Conservation (phyloP, 2,113 vertebrate species). For the Myotis brandtii region DNA sequence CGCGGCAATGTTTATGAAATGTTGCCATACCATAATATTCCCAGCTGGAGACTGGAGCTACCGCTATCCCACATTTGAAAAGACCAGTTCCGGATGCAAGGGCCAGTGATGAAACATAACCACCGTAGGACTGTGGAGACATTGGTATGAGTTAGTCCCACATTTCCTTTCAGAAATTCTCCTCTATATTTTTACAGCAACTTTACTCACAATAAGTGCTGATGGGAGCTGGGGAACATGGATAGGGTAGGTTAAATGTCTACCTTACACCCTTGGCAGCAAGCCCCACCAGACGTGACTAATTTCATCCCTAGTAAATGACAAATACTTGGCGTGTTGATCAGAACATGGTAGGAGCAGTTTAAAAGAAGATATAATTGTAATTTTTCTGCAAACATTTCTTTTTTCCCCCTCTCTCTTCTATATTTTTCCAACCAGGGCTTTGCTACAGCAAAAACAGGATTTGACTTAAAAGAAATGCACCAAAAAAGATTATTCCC, state of each 20-base stretch:
- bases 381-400: background rate
- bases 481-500: background rate
- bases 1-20: slow-evolving; percentile 77
- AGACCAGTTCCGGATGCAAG: slow-evolving; percentile 94
- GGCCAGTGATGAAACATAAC: slow-evolving; percentile 95
- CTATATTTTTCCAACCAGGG: slow-evolving; percentile 10
- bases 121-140: slow-evolving; percentile 95
- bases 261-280: background rate
- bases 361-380: slow-evolving; percentile 20
- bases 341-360: background rate
- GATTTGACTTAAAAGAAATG: slow-evolving; percentile 35
- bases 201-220: background rate
- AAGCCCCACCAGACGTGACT: background rate
- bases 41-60: slow-evolving; percentile 98
- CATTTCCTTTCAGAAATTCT: background rate
- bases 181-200: background rate
- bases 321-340: slow-evolving; percentile 11
- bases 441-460: slow-evolving; percentile 35
- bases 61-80: slow-evolving; percentile 97
- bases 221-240: background rate
- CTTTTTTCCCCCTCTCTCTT: background rate
- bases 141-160: slow-evolving; percentile 72
- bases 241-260: background rate
- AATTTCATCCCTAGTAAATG: background rate
- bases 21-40: slow-evolving; percentile 96